Percentiles rank a stretch among this genome's conserved stretches.
phyloP scores from a whole-genome alignment of 2,888 invertebrate genomes.

The Nyleta sp. region DNA sequence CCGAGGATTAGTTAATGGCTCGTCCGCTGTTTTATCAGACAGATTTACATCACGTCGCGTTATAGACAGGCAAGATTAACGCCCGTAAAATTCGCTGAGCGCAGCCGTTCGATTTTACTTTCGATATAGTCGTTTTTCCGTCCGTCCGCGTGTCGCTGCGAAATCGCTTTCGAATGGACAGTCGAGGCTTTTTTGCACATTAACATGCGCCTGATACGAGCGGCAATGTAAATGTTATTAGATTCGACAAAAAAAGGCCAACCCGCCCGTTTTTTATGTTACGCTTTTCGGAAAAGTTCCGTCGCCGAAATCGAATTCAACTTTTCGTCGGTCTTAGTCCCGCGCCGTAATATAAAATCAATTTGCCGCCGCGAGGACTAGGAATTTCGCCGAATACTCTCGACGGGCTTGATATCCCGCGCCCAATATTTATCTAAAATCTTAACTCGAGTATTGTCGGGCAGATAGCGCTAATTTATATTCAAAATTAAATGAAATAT shows the following conservation, averaged over 20 bases:
- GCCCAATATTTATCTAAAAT: conserved; percentile 26
- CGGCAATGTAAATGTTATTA: conserved; percentile 31
- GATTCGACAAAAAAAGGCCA: background rate
- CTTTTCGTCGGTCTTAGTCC: conserved; percentile 4
- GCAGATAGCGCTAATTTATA: conserved; percentile 22
- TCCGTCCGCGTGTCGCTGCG: conserved; percentile 15
- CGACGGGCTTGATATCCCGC: background rate
- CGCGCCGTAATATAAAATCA: conserved; percentile 23
- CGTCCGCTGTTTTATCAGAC: conserved; percentile 79
- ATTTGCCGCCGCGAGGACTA: conserved; percentile 8
- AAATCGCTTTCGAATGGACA: conserved; percentile 43
- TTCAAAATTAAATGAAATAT: conserved; percentile 32
- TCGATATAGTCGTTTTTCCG: conserved; percentile 32
- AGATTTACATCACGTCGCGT: conserved; percentile 76
- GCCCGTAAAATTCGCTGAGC: conserved; percentile 36
- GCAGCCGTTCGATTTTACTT: conserved; percentile 46
- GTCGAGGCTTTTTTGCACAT: conserved; percentile 31
- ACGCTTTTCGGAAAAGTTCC: too few relatives aligned
- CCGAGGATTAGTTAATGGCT: conserved; percentile 80
- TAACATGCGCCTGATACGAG: conserved; percentile 22
- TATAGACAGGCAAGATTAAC: conserved; percentile 54
- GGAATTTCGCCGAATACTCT: conserved; percentile 14
- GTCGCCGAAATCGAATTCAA: conserved; percentile 6
- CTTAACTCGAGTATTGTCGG: conserved; percentile 18
- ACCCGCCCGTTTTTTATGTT: conserved; percentile 4